phyloP scores from a whole-genome alignment of 2,797 vertebrate species.

The Cheracebus regulus region DNA sequence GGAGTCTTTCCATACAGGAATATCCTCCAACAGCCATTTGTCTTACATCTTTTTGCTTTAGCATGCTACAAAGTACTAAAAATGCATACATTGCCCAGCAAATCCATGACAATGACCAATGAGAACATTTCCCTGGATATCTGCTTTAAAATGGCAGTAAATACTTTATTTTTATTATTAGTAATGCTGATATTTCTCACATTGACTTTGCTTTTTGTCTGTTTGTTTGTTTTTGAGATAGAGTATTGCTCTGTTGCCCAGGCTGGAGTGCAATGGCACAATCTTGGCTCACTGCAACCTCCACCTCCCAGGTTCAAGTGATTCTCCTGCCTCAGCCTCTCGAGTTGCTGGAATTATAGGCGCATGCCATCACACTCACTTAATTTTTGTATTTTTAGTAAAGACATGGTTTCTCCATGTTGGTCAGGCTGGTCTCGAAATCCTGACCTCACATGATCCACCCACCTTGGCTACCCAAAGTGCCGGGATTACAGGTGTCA shows the following conservation, averaged over 20 bases:
- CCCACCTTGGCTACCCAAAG: background rate
- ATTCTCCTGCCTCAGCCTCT: background rate
- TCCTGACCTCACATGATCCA: background rate
- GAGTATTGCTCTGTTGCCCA: background rate
- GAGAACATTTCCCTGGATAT: background rate
- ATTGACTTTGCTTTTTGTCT: background rate
- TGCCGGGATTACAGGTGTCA: background rate
- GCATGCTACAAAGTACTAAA: constrained; percentile 38
- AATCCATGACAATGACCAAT: background rate
- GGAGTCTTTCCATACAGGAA: constrained; percentile 30
- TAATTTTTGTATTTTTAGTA: background rate
- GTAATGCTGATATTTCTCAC: constrained; percentile 24
- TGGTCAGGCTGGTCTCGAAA: background rate
- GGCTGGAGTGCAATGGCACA: background rate
- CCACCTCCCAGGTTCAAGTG: background rate
- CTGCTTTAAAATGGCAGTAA: constrained; percentile 40
- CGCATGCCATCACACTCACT: background rate
- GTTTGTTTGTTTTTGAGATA: background rate
- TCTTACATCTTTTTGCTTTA: constrained; percentile 27
- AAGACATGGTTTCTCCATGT: background rate
- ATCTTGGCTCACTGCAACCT: background rate
- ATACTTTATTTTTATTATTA: background rate
- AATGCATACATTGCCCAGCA: constrained; percentile 27
- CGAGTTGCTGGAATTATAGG: background rate
- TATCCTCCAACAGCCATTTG: constrained; percentile 15